Base-by-base conservation (phyloP, 2,888 invertebrate species). In the Metopia argyrocephala region DNA sequence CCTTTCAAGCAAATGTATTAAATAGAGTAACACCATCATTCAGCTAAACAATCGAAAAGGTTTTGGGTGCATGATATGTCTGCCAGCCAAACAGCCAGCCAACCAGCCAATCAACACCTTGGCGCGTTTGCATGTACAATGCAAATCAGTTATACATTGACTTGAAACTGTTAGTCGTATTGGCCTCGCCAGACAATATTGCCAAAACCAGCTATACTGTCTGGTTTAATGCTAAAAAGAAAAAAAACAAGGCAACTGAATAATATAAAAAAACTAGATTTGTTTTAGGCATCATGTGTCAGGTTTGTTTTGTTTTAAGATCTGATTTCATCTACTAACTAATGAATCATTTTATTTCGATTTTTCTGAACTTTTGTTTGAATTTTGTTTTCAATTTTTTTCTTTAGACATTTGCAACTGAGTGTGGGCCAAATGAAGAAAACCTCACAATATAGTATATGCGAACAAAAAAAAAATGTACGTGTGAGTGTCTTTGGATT, bases 321-420 rank as follows among this genome's bases (percentile, higher is more conserved):
- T 86, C 87, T 85, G 86, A 84, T 87, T 76, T 85, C 88, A 86
- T 86, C 85, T 85, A 84, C 84, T 57, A 82, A 84, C 87, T 88
- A 88, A 89, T 88, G 88, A 89, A 88, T 89, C 88, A 88, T 89
- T 89, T 86, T 83, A 79, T 82, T 81, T 81, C 69, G 56, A 74
- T 76, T 70, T 76, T 79, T 61, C 38, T 80, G 52, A 74, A 64
- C 73, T 76, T 78, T 62, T 45, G 38, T 38, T 28, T 20, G 27
- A 57, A 21, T 59, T 25, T 76, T 68, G 76, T 65, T 61, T 21
- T 25, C 12, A 31, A 46, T 31, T 56, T 25, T 21, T 23, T 45
- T 48, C 21, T 46, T 18, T 18, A 31, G 21, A 48, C 23, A 50
- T 64, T 52, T 28, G 9, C 23, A 61, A 70, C 59, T 65, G 65